Evolutionary conservation across 2,113 vertebrate genomes (phyloP).

Genomic region (Ceuthmochares aereus): DNA sequence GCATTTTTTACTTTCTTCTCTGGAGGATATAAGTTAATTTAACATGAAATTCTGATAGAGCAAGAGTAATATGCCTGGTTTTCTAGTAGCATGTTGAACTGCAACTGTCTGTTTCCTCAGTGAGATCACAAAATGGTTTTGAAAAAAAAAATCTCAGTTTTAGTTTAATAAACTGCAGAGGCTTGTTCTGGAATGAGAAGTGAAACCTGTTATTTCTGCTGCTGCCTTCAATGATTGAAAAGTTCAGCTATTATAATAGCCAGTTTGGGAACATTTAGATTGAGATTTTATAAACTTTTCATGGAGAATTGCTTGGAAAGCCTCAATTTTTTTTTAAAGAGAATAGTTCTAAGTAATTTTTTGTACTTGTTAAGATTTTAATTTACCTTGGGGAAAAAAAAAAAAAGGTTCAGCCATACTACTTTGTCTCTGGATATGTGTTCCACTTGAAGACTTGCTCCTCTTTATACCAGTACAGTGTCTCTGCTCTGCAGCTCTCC

Average conservation of each 20-base stretch:
- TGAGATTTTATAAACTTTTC: not conserved
- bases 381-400: not conserved
- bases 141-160: not conserved
- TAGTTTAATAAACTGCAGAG: not conserved
- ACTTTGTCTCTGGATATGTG: not conserved
- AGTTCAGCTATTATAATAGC: not conserved
- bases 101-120: not conserved
- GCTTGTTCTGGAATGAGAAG: not conserved
- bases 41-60: not conserved
- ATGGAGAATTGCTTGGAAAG: not conserved
- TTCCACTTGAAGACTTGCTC: not conserved
- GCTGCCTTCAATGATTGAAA: conserved; percentile 12
- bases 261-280: not conserved
- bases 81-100: not conserved
- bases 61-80: not conserved
- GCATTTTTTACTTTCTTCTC: not conserved
- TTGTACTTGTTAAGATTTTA: not conserved
- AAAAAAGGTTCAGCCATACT: not conserved
- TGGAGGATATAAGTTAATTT: not conserved
- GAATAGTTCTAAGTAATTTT: not conserved
- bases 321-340: not conserved
- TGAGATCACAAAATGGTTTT: not conserved
- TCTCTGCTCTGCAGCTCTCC: not conserved
- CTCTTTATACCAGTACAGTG: not conserved
- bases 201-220: conserved; percentile 19